These are phyloP conservation scores for Rhea pennata DNA, from an alignment of 2,113 vertebrate genomes.

Conservation along the genomic window DNA sequence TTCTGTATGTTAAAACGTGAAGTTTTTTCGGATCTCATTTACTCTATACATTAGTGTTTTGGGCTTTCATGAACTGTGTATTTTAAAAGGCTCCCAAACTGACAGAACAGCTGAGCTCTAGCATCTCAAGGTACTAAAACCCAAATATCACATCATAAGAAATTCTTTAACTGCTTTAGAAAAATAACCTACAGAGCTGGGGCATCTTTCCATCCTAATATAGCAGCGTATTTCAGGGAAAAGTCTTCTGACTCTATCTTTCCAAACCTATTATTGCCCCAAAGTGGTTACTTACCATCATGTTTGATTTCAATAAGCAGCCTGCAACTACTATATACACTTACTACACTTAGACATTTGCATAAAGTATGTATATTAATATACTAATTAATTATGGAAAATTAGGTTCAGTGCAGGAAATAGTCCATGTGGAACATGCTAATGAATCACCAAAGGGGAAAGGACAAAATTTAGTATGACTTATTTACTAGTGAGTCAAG, in stretches of 20 bases:
- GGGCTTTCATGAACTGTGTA: rapidly evolving
- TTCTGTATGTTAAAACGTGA: neutral
- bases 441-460: neutral
- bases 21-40: neutral
- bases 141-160: neutral
- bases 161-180: neutral
- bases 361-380: neutral
- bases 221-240: neutral
- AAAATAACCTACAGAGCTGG: neutral
- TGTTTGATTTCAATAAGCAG: neutral
- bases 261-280: neutral
- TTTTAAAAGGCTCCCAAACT: neutral
- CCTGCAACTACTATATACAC: neutral
- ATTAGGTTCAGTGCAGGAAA: neutral
- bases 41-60: neutral
- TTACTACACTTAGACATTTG: neutral
- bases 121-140: neutral
- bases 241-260: neutral
- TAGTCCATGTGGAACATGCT: neutral
- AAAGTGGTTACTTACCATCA: neutral
- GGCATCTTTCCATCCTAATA: neutral
- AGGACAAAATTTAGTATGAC: neutral
- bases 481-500: neutral
- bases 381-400: neutral
- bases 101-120: neutral